Percentiles rank a stretch among this genome's conserved stretches.
Evolutionary conservation across 2,797 vertebrate genomes (phyloP).

Genomic region (Spinus olivaceus): DNA sequence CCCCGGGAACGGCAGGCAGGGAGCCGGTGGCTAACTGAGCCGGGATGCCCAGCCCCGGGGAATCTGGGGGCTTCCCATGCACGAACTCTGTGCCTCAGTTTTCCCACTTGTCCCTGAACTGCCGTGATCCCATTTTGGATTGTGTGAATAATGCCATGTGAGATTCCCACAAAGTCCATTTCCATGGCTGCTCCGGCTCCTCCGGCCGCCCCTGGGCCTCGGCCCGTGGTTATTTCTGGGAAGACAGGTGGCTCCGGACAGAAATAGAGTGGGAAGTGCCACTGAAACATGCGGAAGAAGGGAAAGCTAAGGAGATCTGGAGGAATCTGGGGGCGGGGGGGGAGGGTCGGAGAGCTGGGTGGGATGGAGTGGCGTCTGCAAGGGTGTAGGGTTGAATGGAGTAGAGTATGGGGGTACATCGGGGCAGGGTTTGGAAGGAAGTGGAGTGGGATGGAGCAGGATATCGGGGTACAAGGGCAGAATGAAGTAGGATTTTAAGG

Average conservation of each 20-base stretch:
- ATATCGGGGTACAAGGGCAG: neutral
- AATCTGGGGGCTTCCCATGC: neutral
- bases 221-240: neutral
- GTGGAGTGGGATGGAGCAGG: neutral
- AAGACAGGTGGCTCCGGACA: neutral
- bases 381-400: neutral
- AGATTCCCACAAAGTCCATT: neutral
- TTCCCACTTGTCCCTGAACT: neutral
- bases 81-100: neutral
- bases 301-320: neutral
- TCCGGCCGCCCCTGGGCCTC: neutral
- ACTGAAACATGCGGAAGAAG: neutral
- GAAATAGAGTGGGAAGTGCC: neutral
- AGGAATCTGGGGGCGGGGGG: neutral
- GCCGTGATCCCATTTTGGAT: neutral
- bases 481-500: neutral
- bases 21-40: neutral
- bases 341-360: neutral
- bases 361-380: neutral
- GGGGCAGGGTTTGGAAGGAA: no score
- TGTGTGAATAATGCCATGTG: neutral
- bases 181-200: neutral
- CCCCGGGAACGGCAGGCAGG: neutral
- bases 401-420: no score
- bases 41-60: no score